Percentiles rank a stretch among this genome's conserved stretches.
Evolutionary conservation across 1,140 invertebrate genomes (phyloP).

Genomic region (Drosophila repleta): DNA sequence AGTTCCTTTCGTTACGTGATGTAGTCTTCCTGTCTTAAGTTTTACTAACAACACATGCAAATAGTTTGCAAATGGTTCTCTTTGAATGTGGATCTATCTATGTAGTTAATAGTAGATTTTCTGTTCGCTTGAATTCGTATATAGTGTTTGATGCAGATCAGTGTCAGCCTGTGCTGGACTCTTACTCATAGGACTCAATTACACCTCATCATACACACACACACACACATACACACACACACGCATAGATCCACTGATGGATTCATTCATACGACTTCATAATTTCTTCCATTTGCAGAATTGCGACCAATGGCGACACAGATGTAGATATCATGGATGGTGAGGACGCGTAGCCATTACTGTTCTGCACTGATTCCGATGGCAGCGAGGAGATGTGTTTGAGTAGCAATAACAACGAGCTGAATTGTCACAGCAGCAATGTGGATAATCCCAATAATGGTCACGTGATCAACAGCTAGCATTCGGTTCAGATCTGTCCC

Average conservation of each 20-base stretch:
- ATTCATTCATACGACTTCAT: slow-evolving; percentile 35
- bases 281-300: slow-evolving; percentile 57
- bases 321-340: slow-evolving; percentile 69
- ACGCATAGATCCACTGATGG: background rate
- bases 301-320: slow-evolving; percentile 60
- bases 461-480: slow-evolving; percentile 75
- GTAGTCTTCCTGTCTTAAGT: background rate
- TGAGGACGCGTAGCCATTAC: slow-evolving; percentile 83
- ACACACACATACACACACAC: background rate
- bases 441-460: slow-evolving; percentile 38
- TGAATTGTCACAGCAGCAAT: slow-evolving; percentile 63
- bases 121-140: background rate
- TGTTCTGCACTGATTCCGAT: slow-evolving; percentile 78
- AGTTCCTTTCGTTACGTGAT: background rate
- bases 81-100: too few relatives aligned
- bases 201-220: background rate
- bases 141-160: background rate
- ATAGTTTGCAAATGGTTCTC: background rate
- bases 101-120: too few relatives aligned
- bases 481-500: slow-evolving; percentile 40
- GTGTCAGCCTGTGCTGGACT: background rate
- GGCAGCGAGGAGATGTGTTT: slow-evolving; percentile 73
- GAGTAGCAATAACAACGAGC: slow-evolving; percentile 69
- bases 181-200: background rate
- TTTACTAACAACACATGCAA: slow-evolving; percentile 9